These are phyloP conservation scores for Nematolebias whitei DNA, from an alignment of 2,113 vertebrate species.

Conservation along the genomic window DNA sequence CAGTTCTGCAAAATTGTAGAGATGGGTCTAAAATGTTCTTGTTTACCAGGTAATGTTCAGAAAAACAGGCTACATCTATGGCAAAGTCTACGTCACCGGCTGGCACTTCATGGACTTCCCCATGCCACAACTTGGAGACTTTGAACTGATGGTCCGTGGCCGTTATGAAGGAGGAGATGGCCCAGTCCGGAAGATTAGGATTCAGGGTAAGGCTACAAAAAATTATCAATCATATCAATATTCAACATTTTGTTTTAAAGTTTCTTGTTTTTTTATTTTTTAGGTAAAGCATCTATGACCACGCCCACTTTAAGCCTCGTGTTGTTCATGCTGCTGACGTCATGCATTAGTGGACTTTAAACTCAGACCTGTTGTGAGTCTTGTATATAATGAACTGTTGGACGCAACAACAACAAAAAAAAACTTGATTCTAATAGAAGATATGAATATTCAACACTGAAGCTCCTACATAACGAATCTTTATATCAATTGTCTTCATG, in stretches of 20 bases:
- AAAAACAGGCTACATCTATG: constrained; percentile 91
- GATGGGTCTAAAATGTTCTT: background rate
- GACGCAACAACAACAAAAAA: constrained; percentile 25
- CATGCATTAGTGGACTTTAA: constrained; percentile 84
- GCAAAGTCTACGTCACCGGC: constrained; percentile 91
- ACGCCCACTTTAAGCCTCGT: constrained; percentile 73
- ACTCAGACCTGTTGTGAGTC: constrained; percentile 75
- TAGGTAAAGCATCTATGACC: constrained; percentile 73
- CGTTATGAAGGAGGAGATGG: constrained; percentile 97
- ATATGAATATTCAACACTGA: constrained; percentile 12
- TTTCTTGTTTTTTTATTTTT: constrained; percentile 53
- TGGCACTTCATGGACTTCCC: constrained; percentile 95
- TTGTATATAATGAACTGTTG: constrained; percentile 72
- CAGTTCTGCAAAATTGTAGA: background rate
- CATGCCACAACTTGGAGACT: constrained; percentile 90
- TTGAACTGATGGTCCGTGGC: constrained; percentile 91
- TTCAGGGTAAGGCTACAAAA: constrained; percentile 77
- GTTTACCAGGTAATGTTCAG: constrained; percentile 88
- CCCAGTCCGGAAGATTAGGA: constrained; percentile 88
- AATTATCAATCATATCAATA: background rate
- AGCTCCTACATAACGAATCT: no score
- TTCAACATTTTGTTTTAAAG: background rate
- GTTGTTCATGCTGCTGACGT: constrained; percentile 80
- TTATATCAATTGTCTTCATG: background rate
- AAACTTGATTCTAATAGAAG: background rate